Evolutionary conservation across 2,113 vertebrate species (phyloP).

Genomic region (Tachycineta bicolor): DNA sequence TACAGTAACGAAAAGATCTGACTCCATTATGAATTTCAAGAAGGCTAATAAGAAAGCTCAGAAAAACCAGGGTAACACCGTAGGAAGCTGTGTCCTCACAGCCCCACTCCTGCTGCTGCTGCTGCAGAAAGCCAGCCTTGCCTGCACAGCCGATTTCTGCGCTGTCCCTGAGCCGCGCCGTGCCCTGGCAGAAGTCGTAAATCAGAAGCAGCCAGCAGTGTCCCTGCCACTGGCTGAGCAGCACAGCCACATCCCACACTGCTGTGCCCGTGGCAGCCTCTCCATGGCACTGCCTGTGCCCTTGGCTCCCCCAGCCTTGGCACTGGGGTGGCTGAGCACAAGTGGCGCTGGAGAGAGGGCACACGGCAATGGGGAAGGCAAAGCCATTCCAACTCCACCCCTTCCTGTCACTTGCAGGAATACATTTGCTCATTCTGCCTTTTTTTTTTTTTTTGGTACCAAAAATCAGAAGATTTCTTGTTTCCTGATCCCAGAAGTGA

Average conservation of each 20-base stretch:
- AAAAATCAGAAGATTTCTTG: neutral
- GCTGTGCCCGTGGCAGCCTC: accelerated
- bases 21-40: too few relatives aligned
- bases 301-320: neutral
- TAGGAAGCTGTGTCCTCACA: neutral
- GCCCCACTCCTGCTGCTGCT: neutral
- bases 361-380: accelerated
- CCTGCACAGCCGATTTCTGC: neutral
- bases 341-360: neutral
- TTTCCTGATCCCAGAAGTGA: neutral
- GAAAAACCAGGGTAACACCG: too few relatives aligned
- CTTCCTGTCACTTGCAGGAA: neutral
- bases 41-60: too few relatives aligned
- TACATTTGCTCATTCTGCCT: neutral
- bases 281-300: accelerated
- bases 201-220: neutral
- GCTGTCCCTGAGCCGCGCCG: neutral
- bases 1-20: too few relatives aligned
- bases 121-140: neutral
- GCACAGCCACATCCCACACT: neutral
- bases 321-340: neutral
- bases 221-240: neutral
- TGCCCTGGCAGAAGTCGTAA: accelerated
- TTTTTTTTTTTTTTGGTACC: neutral
- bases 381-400: accelerated